These are phyloP conservation scores for Crotalus horridus DNA, from an alignment of 2,113 vertebrate species.

Conservation along the genomic window DNA sequence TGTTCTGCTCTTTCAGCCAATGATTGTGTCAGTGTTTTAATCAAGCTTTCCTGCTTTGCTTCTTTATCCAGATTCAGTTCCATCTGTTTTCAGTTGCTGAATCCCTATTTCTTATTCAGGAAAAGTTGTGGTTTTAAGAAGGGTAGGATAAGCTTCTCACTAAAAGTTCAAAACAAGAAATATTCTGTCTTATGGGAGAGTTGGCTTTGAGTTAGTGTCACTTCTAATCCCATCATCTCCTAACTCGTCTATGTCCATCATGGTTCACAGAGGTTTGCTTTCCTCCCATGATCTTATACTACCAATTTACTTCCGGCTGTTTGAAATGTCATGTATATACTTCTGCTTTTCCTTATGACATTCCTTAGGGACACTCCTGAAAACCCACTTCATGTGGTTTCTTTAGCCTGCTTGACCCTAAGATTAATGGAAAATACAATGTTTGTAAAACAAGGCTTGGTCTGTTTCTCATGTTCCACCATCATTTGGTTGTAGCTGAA, in stretches of 20 bases:
- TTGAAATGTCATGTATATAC: background rate
- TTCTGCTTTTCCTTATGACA: background rate
- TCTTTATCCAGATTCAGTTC: background rate
- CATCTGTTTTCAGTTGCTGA: background rate
- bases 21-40: background rate
- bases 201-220: background rate
- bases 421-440: background rate
- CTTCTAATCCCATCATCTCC: background rate
- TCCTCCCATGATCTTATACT: background rate
- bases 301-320: background rate
- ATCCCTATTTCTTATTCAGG: background rate
- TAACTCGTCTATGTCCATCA: background rate
- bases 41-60: background rate
- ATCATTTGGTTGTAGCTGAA: background rate
- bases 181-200: background rate
- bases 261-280: background rate
- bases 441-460: background rate
- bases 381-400: background rate
- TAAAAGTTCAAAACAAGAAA: background rate
- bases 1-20: background rate
- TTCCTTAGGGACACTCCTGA: background rate
- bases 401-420: background rate
- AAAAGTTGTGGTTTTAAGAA: background rate
- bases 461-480: background rate
- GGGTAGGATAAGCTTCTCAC: background rate